Percentiles rank a stretch among this genome's conserved stretches.
Evolutionary conservation across 2,888 invertebrate genomes (phyloP).

Genomic region (Phasia obesa): DNA sequence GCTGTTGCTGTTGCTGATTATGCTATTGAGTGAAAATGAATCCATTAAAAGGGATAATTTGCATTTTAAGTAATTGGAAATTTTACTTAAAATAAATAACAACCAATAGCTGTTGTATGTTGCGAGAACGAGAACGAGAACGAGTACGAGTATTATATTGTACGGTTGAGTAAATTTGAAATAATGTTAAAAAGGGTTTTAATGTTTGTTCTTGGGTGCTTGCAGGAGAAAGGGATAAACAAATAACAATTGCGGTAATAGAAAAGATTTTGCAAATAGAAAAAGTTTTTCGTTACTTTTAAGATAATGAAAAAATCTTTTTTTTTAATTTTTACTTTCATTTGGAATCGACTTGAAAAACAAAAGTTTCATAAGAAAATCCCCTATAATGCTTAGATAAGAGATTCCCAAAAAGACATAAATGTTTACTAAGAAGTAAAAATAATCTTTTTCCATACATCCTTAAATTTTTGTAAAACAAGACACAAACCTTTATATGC

Average conservation of each 20-base stretch:
- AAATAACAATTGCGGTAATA: constrained; percentile 33
- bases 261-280: constrained; percentile 31
- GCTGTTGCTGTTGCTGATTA: neutral
- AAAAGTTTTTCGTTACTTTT: constrained; percentile 35
- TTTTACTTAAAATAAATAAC: constrained; percentile 55
- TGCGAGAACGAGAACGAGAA: too few relatives aligned
- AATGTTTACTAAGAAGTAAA: neutral
- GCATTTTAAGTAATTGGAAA: constrained; percentile 63
- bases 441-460: too few relatives aligned
- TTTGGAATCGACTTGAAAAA: neutral
- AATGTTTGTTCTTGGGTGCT: neutral
- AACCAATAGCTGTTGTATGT: neutral
- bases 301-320: neutral
- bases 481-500: neutral
- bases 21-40: constrained; percentile 49
- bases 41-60: constrained; percentile 52
- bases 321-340: neutral
- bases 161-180: constrained; percentile 38
- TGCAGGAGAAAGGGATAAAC: neutral
- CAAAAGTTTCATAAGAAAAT: constrained; percentile 41
- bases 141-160: constrained; percentile 19
- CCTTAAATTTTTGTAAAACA: neutral
- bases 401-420: constrained; percentile 27
- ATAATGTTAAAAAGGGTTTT: constrained; percentile 41
- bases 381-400: constrained; percentile 30